phyloP scores from a whole-genome alignment of 2,797 vertebrate species.

The Eleutherodactylus coqui region DNA sequence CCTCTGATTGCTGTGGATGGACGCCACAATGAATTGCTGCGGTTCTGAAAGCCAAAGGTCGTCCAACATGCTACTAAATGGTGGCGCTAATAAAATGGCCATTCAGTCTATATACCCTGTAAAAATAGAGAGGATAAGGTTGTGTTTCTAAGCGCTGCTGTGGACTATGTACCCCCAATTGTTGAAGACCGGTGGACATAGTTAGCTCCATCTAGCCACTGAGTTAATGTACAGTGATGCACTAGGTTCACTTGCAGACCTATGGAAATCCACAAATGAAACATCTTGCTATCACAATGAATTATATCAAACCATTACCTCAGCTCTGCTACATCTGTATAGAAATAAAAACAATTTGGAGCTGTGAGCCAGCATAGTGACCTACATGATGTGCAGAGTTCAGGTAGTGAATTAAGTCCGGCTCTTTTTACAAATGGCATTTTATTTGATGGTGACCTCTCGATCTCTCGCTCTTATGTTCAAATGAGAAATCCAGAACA shows the following conservation, averaged over 20 bases:
- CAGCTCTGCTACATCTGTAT: not conserved
- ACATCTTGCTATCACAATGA: not conserved
- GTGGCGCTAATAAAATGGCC: too few relatives aligned
- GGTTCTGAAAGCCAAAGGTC: too few relatives aligned
- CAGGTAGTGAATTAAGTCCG: not conserved
- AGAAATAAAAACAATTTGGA: not conserved
- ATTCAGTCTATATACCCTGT: too few relatives aligned
- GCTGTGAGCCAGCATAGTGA: not conserved
- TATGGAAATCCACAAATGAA: not conserved
- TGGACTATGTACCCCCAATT: too few relatives aligned
- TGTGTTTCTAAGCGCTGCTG: too few relatives aligned
- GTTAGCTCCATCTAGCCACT: not conserved
- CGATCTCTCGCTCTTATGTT: not conserved
- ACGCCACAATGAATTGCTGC: too few relatives aligned
- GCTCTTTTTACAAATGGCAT: constrained; percentile 27
- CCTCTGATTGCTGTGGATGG: too few relatives aligned
- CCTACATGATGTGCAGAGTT: not conserved
- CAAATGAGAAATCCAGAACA: not conserved
- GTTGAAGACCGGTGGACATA: too few relatives aligned
- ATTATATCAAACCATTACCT: not conserved
- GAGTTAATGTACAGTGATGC: not conserved
- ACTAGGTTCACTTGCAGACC: not conserved
- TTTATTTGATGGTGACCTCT: constrained; percentile 28
- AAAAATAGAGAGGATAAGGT: too few relatives aligned
- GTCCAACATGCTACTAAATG: too few relatives aligned